Evolutionary conservation across 2,113 vertebrate genomes (phyloP).

Genomic region (Chloebia gouldiae): DNA sequence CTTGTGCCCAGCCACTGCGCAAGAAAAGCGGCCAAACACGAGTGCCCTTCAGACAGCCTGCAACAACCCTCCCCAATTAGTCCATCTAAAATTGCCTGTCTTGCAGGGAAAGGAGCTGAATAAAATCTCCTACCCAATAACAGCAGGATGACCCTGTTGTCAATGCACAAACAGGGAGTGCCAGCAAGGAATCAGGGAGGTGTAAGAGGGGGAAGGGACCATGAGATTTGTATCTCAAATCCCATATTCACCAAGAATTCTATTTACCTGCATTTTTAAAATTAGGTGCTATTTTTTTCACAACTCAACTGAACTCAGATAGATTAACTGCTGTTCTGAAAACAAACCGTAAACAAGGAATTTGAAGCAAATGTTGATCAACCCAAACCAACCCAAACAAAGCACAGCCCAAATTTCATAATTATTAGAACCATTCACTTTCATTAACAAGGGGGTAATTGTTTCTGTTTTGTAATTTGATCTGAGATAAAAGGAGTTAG

Average conservation of each 20-base stretch:
- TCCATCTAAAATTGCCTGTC: not conserved
- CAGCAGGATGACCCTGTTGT: constrained; percentile 11
- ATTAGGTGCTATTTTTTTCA: not conserved
- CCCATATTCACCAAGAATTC: not conserved
- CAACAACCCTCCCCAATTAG: constrained; percentile 23
- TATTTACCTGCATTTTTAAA: constrained; percentile 8
- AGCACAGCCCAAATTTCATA: constrained; percentile 70
- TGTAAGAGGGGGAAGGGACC: not conserved
- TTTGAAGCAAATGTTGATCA: constrained; percentile 35
- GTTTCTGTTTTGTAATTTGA: constrained; percentile 84
- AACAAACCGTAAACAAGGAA: constrained; percentile 69
- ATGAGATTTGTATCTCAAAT: not conserved
- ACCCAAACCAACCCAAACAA: constrained; percentile 56
- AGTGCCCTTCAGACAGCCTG: constrained; percentile 21
- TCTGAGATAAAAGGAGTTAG: constrained; percentile 78
- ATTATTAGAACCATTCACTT: constrained; percentile 71
- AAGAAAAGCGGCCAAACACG: constrained; percentile 7
- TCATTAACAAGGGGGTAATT: constrained; percentile 81
- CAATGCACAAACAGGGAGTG: not conserved
- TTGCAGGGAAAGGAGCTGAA: constrained; percentile 1
- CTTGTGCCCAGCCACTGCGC: not conserved
- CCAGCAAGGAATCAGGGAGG: not conserved
- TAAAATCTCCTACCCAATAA: not conserved
- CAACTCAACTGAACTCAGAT: not conserved
- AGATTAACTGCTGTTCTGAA: not conserved